Evolutionary conservation across 2,888 invertebrate genomes (phyloP), one percentile per base, ranked within the genome.

Genomic region (Aelia acuminata): DNA sequence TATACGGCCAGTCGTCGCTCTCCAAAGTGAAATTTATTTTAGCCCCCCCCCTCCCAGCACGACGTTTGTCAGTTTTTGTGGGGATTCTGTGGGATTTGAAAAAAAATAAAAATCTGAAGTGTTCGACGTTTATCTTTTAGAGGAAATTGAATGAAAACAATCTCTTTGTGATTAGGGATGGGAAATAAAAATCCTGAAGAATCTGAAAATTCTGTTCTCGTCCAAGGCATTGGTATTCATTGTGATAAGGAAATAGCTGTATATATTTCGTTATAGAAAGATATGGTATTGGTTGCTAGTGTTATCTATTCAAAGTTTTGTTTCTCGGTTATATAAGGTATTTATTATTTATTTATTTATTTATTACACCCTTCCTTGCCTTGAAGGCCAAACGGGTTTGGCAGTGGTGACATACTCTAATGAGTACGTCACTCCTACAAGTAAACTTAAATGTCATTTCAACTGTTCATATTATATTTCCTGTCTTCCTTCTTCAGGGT

Each of bases 1-100:
- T 70, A 18, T 70, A 70, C 63, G 31, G 31, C 63, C 63, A 70
- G 63, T 70, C 63, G 63, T 70, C 63, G 35, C 5, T 7, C 35
- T 70, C 63, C 63, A 18, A 70, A 70, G 18, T 18, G 63, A 70
- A 70, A 70, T 70, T 70, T 70, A 70, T 70, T 70, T 70, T 70
- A 8, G 31, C 31, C 31, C 7, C 1, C 31, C 63, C 18, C 18
- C 31, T n/a, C n/a, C n/a, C n/a, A n/a, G n/a, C n/a, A n/a, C n/a
- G n/a, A 70, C 31, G 63, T 35, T 35, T 18, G 63, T 70, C 63
- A 70, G 63, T 70, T 70, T 70, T 70, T 70, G 63, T 70, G 63
- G 63, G 31, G 35, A 35, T 70, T 70, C 63, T 70, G 63, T 18
- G 31, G 31, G 63, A 13, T 35, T 31, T n/a, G n/a, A 53, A 53